A percentile compares a stretch with the other conserved stretches of the same genome.
Conservation (phyloP, 1,140 invertebrate genomes). For the Drosophila nigrodunni region DNA sequence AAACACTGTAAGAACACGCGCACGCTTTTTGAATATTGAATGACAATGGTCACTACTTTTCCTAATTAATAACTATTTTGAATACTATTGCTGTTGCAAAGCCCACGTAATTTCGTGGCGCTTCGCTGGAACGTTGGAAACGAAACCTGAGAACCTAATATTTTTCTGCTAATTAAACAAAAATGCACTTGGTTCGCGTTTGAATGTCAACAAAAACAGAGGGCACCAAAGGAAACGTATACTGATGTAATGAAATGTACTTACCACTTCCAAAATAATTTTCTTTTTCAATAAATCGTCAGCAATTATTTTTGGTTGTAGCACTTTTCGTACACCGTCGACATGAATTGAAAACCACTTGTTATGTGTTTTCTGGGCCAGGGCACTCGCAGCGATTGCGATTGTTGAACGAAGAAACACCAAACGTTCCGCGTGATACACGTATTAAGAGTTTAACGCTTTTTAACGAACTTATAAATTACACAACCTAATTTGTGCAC, state of each 20-base stretch:
- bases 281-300: constrained; percentile 18
- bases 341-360: constrained; percentile 69
- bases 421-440: constrained; percentile 57
- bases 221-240: not conserved
- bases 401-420: constrained; percentile 62
- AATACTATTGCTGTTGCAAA: not conserved
- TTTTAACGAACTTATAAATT: constrained; percentile 19
- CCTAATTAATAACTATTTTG: constrained; percentile 35
- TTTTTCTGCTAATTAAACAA: constrained; percentile 47
- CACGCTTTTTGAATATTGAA: constrained; percentile 53
- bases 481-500: constrained; percentile 38
- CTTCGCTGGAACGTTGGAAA: constrained; percentile 43
- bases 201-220: constrained; percentile 21
- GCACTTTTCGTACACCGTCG: constrained; percentile 46
- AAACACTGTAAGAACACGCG: constrained; percentile 41
- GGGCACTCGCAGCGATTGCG: constrained; percentile 38
- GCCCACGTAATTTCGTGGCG: constrained; percentile 30
- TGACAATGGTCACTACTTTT: constrained; percentile 24
- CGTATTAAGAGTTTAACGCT: constrained; percentile 30
- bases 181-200: constrained; percentile 20
- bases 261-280: constrained; percentile 40
- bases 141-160: constrained; percentile 60
- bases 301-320: constrained; percentile 41
- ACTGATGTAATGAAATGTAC: constrained; percentile 26
- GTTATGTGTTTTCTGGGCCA: constrained; percentile 64